Evolutionary conservation across 2,113 vertebrate genomes (phyloP).

Genomic region (Neolamprologus fasciatus): DNA sequence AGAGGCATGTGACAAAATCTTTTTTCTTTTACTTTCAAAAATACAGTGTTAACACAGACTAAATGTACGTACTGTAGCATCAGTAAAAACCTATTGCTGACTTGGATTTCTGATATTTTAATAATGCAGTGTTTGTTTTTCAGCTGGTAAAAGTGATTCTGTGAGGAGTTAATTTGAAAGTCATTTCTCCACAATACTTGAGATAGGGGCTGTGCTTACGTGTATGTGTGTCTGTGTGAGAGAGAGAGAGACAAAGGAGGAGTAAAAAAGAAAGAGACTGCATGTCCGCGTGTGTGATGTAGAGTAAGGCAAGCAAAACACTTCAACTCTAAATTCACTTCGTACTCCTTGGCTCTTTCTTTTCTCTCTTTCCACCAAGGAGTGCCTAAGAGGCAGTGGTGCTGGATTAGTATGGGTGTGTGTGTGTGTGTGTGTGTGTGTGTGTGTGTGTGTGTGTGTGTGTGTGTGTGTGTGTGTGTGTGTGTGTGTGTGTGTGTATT

Average conservation of each 20-base stretch:
- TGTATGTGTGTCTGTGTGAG: accelerated
- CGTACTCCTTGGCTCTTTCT: not conserved
- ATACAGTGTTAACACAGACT: conserved; percentile 18
- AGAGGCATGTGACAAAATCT: not conserved
- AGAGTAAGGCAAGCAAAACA: conserved; percentile 32
- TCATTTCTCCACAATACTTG: conserved; percentile 41
- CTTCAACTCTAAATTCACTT: conserved; percentile 51
- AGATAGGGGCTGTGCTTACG: not conserved
- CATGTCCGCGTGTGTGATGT: not conserved
- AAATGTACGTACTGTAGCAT: not conserved
- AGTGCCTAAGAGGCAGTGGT: conserved; percentile 51
- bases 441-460: not conserved
- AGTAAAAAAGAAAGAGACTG: not conserved
- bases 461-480: not conserved
- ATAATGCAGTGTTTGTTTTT: conserved; percentile 42
- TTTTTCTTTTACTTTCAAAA: not conserved
- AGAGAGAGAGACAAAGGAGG: not conserved
- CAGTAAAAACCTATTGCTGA: conserved; percentile 37
- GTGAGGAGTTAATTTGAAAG: conserved; percentile 51
- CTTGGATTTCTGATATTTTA: conserved; percentile 24
- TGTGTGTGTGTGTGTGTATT: not conserved
- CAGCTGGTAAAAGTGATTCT: conserved; percentile 10
- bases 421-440: not conserved
- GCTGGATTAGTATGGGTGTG: conserved; percentile 24
- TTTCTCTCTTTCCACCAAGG: conserved; percentile 19